phyloP scores from a whole-genome alignment of 2,113 vertebrate genomes.

The Aspiorhynchus laticeps region DNA sequence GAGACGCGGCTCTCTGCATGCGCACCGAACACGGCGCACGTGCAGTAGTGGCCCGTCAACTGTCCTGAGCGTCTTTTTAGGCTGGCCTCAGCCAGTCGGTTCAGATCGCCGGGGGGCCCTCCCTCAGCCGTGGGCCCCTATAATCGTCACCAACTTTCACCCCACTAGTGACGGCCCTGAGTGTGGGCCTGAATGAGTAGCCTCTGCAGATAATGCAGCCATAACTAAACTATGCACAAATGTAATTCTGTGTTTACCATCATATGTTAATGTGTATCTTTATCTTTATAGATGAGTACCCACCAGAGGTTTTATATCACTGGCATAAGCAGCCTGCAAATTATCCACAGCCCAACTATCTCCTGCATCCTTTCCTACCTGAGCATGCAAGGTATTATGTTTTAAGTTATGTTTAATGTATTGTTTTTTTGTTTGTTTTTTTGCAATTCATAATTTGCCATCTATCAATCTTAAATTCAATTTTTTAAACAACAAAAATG shows the following conservation, averaged over 20 bases:
- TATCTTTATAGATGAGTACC: conserved; percentile 3
- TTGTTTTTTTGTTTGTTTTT: not conserved
- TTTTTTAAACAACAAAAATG: not conserved
- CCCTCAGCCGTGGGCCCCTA: too few relatives aligned
- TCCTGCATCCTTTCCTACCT: not conserved
- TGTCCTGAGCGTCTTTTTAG: too few relatives aligned
- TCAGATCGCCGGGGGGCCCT: too few relatives aligned
- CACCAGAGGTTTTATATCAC: conserved; percentile 15
- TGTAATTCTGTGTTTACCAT: not conserved
- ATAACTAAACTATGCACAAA: not conserved
- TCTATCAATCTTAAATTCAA: not conserved
- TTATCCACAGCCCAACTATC: not conserved
- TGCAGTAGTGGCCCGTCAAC: too few relatives aligned
- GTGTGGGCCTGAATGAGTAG: not conserved
- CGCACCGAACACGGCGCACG: too few relatives aligned
- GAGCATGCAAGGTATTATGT: not conserved
- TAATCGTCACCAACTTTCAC: too few relatives aligned
- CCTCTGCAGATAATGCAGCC: not conserved
- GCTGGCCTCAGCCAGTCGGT: too few relatives aligned
- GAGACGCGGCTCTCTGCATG: too few relatives aligned
- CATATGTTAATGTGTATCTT: not conserved
- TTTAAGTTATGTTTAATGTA: too few relatives aligned
- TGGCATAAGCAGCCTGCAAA: not conserved
- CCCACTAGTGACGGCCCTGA: too few relatives aligned
- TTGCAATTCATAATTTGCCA: not conserved